A percentile compares a stretch with the other conserved stretches of the same genome.
phyloP scores from a whole-genome alignment of 1,140 invertebrate genomes.

The Penaeus indicus region DNA sequence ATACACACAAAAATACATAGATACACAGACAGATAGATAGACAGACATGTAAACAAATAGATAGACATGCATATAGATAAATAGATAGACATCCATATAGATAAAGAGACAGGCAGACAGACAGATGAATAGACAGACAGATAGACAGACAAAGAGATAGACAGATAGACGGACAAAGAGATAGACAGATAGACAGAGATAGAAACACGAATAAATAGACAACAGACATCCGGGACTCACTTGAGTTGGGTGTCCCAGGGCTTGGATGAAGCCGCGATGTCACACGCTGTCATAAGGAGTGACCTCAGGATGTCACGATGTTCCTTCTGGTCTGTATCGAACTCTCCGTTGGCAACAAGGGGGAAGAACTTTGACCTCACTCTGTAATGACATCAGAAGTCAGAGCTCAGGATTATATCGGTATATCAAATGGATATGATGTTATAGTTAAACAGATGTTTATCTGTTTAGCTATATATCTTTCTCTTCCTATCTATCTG shows the following conservation, averaged over 20 bases:
- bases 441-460: too few species aligned
- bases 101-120: background rate
- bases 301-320: constrained; percentile 85
- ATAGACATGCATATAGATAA: background rate
- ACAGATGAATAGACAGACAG: background rate
- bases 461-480: too few species aligned
- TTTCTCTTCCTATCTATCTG: too few species aligned
- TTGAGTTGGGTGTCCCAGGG: constrained; percentile 93
- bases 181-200: background rate
- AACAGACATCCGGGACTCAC: constrained; percentile 69
- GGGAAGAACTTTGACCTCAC: constrained; percentile 86
- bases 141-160: background rate
- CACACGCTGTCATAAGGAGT: constrained; percentile 97
- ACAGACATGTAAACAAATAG: too few species aligned
- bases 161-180: background rate
- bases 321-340: constrained; percentile 80
- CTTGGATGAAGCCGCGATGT: constrained; percentile 95
- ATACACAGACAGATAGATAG: too few species aligned
- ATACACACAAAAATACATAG: too few species aligned
- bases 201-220: background rate
- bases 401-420: too few species aligned
- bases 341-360: constrained; percentile 75
- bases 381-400: constrained; percentile 71
- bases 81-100: background rate
- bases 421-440: too few species aligned